Evolutionary conservation across 2,797 vertebrate genomes (phyloP), one percentile per base, ranked within the genome.

Genomic region (Sebastes variabilis): DNA sequence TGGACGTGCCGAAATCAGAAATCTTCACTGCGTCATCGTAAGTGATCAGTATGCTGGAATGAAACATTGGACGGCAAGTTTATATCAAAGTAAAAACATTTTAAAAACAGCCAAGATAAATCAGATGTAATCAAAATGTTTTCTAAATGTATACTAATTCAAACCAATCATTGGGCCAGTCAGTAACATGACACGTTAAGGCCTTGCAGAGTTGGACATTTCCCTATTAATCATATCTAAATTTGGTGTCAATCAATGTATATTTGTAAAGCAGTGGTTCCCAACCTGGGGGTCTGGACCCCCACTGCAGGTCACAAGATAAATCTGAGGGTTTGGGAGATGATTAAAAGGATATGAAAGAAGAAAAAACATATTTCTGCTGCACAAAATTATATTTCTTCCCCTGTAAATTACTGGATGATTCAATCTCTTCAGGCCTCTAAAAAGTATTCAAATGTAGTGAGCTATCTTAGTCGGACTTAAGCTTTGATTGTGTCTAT

Each of bases 11-110:
- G 20, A 99, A 99, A 91, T 99, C 98, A 0, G 98, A 99, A 95
- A 99, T 99, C 96, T 99, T 99, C 89, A 99, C 98, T 83, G 98
- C 94, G 14, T 99, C 98, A 1, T 99, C 98, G 0, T 99, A 98
- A 8, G 98, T 99, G 95, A 99, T 99, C 77, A 99, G 94, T 95
- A 99, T 99, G 93, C 98, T 99, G 94, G 69, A 84, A 86, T 30
- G 6, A 68, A 72, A 52, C 3, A 11, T 20, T 27, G 12, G 90
- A 54, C 1, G 1, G 1, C 2, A 69, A 9, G 29, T 70, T 74
- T 77, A 59, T 18, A 16, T 59, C 20, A 96, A 86, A 96, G 12
- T 49, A 95, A 88, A 66, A 66, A 66, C 10, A 68, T 20, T n/a
- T 7, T 38, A 11, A 49, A 61, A 60, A 56, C 5, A 20, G 4